Base-by-base conservation (phyloP, 2,797 vertebrate species). In the Varecia variegata region DNA sequence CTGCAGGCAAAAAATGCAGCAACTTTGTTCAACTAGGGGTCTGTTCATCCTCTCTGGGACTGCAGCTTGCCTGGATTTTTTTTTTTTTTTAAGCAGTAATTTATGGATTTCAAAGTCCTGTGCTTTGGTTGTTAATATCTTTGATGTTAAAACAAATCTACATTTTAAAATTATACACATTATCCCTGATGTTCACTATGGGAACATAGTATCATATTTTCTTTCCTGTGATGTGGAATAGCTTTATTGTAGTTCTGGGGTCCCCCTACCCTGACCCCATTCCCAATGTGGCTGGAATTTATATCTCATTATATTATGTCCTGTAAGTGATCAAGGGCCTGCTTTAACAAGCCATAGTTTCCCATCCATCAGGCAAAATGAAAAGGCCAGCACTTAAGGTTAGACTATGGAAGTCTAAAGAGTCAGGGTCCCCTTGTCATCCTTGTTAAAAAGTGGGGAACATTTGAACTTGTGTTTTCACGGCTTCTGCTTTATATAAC, bases 1-100 rank as follows among this genome's bases (percentile, higher is more conserved):
- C 45, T 87, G 35, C 90, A 87, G 94, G 71, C 82, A 95, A 52
- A 93, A 96, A 88, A n/a, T 68, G 45, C 87, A 95, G 93, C 80
- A 43, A 54, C 0, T 21, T 43, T 3, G 54, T 71, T 81, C 47
- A 96, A 23, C 77, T 70, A 38, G 25, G 85, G 96, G 91, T 70
- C n/a, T 52, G 4, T 94, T 84, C 76, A 7, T 81, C 67, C 18
- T 70, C 79, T 62, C n/a, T 73, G 52, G 12, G 88, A 65, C 35
- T 62, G 38, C 43, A 35, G 91, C 93, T 89, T 96, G 58, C 88
- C 62, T 54, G 76, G 43, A 35, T 40, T 60, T 84, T 6, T 76
- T 96, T 94, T 94, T 93, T 84, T 38, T 40, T 94, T 93, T 80
- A 13, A 88, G 56, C 52, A 74, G 70, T 52, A 30, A 11, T 70